A percentile compares a stretch with the other conserved stretches of the same genome.
These are phyloP conservation scores for Drosophila ficusphila DNA, from an alignment of 1,140 invertebrate genomes.

Conservation along the genomic window DNA sequence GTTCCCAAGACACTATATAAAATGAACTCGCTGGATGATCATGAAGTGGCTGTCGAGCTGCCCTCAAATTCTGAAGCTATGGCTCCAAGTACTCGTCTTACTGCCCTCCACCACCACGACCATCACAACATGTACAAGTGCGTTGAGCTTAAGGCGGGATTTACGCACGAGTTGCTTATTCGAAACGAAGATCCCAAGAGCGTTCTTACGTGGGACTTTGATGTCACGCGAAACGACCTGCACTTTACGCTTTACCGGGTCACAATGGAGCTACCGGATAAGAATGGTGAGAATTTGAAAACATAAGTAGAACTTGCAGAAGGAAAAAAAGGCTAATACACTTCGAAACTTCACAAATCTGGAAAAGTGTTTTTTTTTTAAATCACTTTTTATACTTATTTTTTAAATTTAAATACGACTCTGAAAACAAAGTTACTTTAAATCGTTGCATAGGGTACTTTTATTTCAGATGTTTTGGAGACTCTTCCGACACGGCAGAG, in stretches of 20 bases:
- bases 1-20: slow-evolving; percentile 96
- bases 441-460: too few relatives aligned
- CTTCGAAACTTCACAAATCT: too few relatives aligned
- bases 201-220: slow-evolving; percentile 98
- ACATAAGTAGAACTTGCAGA: background rate
- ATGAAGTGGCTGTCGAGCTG: slow-evolving; percentile 31
- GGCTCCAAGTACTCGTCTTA: slow-evolving; percentile 42
- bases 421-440: too few relatives aligned
- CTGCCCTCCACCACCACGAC: slow-evolving; percentile 76
- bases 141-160: slow-evolving; percentile 85
- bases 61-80: slow-evolving; percentile 1
- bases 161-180: slow-evolving; percentile 94
- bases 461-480: too few relatives aligned
- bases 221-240: slow-evolving; percentile 95
- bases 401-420: too few relatives aligned
- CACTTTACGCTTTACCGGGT: slow-evolving; percentile 93
- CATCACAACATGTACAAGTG: slow-evolving; percentile 86
- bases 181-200: slow-evolving; percentile 93
- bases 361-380: too few relatives aligned
- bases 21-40: slow-evolving; percentile 88
- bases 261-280: slow-evolving; percentile 85
- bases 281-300: slow-evolving; percentile 56
- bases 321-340: too few relatives aligned
- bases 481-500: too few relatives aligned
- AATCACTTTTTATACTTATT: too few relatives aligned